phyloP scores from a whole-genome alignment of 2,797 vertebrate genomes.

The Sebastes matsubarae region DNA sequence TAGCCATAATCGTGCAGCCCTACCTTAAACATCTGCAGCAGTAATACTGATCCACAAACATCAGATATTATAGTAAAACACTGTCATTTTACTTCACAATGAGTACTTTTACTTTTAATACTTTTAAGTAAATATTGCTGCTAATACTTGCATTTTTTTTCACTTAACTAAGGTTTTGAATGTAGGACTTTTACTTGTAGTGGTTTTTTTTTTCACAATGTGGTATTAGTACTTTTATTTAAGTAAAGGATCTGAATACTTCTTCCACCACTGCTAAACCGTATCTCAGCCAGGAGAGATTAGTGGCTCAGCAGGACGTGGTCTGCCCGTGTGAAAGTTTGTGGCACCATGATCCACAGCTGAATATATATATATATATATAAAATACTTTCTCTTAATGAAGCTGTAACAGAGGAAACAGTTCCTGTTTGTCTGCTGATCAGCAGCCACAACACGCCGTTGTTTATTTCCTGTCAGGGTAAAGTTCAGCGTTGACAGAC shows the following conservation, averaged over 20 bases:
- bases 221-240: not conserved
- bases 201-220: not conserved
- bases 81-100: not conserved
- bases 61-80: not conserved
- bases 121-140: not conserved
- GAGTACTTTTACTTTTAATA: not conserved
- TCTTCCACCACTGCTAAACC: not conserved
- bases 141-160: not conserved
- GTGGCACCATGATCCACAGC: not conserved
- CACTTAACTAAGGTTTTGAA: not conserved
- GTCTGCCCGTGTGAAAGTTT: conserved; percentile 3
- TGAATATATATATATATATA: not conserved
- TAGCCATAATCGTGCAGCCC: too few species aligned
- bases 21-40: not conserved
- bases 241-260: not conserved
- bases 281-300: not conserved
- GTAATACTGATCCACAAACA: not conserved
- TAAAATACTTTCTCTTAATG: not conserved
- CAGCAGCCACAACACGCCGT: not conserved
- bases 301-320: not conserved
- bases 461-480: not conserved
- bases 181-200: not conserved
- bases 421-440: not conserved
- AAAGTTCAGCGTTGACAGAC: not conserved
- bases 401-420: not conserved